phyloP scores from a whole-genome alignment of 2,113 vertebrate species.

The Morone saxatilis region DNA sequence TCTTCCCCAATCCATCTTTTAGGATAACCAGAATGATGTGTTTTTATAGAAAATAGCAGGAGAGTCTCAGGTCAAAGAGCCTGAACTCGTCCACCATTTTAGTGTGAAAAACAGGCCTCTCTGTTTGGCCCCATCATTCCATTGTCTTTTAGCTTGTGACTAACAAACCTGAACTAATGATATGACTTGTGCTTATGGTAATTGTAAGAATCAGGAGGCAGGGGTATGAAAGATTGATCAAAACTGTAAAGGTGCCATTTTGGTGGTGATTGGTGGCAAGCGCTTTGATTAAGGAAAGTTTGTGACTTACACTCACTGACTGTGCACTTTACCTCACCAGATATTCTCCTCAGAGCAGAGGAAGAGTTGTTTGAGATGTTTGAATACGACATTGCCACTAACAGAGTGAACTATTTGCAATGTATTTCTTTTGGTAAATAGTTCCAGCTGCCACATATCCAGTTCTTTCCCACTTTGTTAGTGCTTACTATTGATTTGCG shows the following conservation, averaged over 20 bases:
- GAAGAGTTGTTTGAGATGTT: constrained; percentile 54
- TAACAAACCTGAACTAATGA: constrained; percentile 55
- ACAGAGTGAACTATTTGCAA: constrained; percentile 76
- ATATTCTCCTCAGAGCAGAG: constrained; percentile 56
- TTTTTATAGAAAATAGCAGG: constrained; percentile 58
- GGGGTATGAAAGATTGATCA: constrained; percentile 57
- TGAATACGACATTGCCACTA: constrained; percentile 66
- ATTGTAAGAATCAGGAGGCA: constrained; percentile 67
- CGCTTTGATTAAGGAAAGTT: constrained; percentile 37
- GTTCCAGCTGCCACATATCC: constrained; percentile 73
- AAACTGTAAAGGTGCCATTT: constrained; percentile 59
- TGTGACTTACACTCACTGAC: constrained; percentile 47
- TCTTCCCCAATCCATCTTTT: constrained; percentile 44
- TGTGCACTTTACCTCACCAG: constrained; percentile 76
- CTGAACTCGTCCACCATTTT: constrained; percentile 32
- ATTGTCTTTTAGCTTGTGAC: constrained; percentile 59
- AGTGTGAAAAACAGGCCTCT: constrained; percentile 41
- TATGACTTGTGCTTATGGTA: constrained; percentile 58
- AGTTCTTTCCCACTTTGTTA: constrained; percentile 63
- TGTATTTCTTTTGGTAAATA: constrained; percentile 65
- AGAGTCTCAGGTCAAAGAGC: constrained; percentile 30
- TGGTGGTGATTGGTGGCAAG: constrained; percentile 24
- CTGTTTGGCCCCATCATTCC: constrained; percentile 39
- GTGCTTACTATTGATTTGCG: constrained; percentile 64
- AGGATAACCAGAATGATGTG: constrained; percentile 55